Percentiles rank a stretch among this genome's conserved stretches.
These are phyloP conservation scores for Drosophila virilis DNA, from an alignment of 1,140 invertebrate genomes.

Conservation along the genomic window DNA sequence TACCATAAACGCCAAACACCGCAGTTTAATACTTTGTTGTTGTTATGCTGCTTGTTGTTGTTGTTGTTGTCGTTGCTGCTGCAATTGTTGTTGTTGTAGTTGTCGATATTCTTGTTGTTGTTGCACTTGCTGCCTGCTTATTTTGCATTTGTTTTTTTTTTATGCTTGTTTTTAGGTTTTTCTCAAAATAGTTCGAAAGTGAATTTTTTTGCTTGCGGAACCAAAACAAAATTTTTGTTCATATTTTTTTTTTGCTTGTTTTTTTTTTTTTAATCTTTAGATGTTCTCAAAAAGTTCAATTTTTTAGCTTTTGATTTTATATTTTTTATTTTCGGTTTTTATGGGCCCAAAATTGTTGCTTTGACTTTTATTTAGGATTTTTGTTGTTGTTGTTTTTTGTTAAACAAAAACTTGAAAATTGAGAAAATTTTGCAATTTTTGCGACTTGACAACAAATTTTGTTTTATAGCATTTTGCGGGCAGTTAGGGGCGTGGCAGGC, in stretches of 20 bases:
- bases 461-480: conserved; percentile 24
- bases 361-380: background rate
- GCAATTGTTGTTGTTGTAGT: conserved; percentile 9
- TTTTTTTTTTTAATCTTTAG: background rate
- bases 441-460: background rate
- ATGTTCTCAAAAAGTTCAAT: conserved; percentile 10
- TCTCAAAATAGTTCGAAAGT: conserved; percentile 51
- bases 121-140: conserved; percentile 49
- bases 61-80: conserved; percentile 20
- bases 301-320: background rate
- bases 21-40: conserved; percentile 74
- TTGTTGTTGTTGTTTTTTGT: conserved; percentile 12
- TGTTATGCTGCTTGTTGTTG: conserved; percentile 34
- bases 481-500: conserved; percentile 29
- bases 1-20: conserved; percentile 79
- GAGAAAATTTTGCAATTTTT: conserved; percentile 27
- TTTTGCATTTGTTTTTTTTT: conserved; percentile 40
- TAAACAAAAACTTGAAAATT: conserved; percentile 30
- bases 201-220: conserved; percentile 53
- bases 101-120: conserved; percentile 17
- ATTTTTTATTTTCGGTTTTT: conserved; percentile 14
- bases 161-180: conserved; percentile 3
- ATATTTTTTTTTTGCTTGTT: conserved; percentile 9
- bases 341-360: conserved; percentile 9
- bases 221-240: conserved; percentile 54